These are phyloP conservation scores for Mico argentatus DNA, from an alignment of 2,797 vertebrate genomes.

Conservation along the genomic window DNA sequence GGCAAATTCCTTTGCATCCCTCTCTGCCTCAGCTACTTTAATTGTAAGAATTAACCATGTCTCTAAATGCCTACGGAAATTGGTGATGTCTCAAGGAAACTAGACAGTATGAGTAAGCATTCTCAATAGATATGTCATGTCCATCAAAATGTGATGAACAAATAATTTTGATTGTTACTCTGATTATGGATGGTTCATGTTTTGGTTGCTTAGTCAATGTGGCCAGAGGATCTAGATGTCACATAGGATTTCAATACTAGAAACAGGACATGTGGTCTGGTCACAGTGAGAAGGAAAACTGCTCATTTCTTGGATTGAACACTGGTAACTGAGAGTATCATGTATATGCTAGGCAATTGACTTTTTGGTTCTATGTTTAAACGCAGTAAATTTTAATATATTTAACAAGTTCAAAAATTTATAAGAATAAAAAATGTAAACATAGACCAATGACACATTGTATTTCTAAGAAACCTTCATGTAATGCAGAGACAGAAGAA, in stretches of 20 bases:
- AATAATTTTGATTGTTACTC: neutral
- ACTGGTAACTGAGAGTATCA: neutral
- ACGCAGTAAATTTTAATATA: neutral
- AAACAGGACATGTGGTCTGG: neutral
- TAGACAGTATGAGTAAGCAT: neutral
- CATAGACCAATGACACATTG: neutral
- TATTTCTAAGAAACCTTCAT: neutral
- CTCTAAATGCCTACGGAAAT: neutral
- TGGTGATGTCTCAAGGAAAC: neutral
- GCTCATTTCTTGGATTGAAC: neutral
- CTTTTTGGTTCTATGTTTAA: neutral
- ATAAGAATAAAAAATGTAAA: neutral
- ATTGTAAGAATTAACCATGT: neutral
- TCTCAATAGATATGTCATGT: neutral
- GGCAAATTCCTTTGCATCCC: neutral
- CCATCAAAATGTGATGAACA: neutral
- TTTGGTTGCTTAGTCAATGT: neutral
- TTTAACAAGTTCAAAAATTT: neutral
- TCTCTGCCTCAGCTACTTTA: neutral
- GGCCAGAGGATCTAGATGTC: neutral
- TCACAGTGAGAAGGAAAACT: neutral
- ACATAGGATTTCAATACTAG: neutral
- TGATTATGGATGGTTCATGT: neutral
- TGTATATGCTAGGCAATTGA: neutral
- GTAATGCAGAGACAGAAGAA: neutral